Evolutionary conservation across 1,140 invertebrate genomes (phyloP), one percentile per base, ranked within the genome.

Genomic region (Adoxophyes honmai): DNA sequence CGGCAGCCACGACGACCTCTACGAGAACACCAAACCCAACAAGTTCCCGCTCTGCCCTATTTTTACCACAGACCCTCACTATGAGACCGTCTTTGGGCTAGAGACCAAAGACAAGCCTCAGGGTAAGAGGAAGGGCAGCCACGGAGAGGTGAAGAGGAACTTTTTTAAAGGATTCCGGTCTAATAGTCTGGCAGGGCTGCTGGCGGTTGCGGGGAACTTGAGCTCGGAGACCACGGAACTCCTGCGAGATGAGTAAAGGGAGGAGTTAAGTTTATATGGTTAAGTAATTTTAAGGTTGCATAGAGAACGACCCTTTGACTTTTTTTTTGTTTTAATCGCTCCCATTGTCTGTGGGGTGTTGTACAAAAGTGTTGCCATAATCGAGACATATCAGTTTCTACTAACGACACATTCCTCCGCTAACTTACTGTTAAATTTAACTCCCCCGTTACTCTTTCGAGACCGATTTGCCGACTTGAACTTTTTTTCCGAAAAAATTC

Each of bases 1-100:
- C 73, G 81, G 79, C 61, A 72, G 67, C 60, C 78, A 82, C 75
- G 82, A 86, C 75, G 78, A 80, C 62, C 70, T 78, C n/a, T 67
- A 70, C 66, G 75, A 74, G 38, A 68, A 68, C 64, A 57, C 58
- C 28, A 66, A 70, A 18, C 75, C 78, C 14, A 55, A 59, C 36
- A 73, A 73, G 5, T 78, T 80, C 70, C 53, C 75, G 7, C 62
- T 80, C 11, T 83, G 82, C 53, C 77, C 79, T 1, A 75, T 75
- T 61, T 79, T 78, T 66, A 62, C 77, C 55, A 57, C 68, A 8
- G 57, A 73, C 21, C 69, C 70, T 8, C 61, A 72, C 54, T 84
- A 84, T 66, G 82, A 76, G 54, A 74, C 84, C 1, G 81, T 85
- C 14, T 86, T 80, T 71, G 78, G 75, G 55, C 42, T 64, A 1